A percentile compares a stretch with the other conserved stretches of the same genome.
phyloP scores from a whole-genome alignment of 2,113 vertebrate genomes.

The Podarcis cretensis region DNA sequence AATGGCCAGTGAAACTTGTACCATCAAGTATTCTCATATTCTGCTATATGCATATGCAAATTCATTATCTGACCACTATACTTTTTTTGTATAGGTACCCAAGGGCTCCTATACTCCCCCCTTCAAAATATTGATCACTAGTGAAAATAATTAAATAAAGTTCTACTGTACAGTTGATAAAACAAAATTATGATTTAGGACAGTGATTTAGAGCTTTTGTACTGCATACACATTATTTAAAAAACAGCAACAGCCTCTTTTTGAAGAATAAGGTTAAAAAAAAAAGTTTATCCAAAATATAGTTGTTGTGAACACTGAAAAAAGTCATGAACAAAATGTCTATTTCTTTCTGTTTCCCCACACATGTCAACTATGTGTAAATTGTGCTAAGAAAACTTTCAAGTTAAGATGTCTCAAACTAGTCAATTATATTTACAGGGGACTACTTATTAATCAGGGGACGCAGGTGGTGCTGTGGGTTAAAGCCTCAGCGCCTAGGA shows the following conservation, averaged over 20 bases:
- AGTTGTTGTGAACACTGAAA: neutral
- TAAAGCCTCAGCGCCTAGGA: too few species aligned
- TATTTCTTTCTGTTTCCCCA: neutral
- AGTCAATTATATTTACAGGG: neutral
- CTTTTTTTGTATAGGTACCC: neutral
- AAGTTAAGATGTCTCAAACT: neutral
- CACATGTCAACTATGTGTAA: neutral
- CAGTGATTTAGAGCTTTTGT: neutral
- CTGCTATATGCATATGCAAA: neutral
- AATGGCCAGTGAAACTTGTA: neutral
- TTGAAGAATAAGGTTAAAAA: neutral
- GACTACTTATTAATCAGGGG: neutral
- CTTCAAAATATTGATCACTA: neutral
- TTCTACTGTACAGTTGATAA: neutral
- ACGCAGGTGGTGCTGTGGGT: too few species aligned
- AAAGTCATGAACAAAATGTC: neutral
- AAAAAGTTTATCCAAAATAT: neutral
- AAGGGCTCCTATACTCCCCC: too few species aligned
- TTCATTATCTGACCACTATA: neutral
- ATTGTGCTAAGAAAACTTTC: neutral
- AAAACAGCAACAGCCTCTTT: neutral
- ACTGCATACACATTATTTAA: neutral
- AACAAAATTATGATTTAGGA: neutral
- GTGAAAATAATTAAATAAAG: neutral
- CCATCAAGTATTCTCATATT: neutral